phyloP scores from a whole-genome alignment of 1,140 invertebrate species.

The Drosophila pseudoobscura region DNA sequence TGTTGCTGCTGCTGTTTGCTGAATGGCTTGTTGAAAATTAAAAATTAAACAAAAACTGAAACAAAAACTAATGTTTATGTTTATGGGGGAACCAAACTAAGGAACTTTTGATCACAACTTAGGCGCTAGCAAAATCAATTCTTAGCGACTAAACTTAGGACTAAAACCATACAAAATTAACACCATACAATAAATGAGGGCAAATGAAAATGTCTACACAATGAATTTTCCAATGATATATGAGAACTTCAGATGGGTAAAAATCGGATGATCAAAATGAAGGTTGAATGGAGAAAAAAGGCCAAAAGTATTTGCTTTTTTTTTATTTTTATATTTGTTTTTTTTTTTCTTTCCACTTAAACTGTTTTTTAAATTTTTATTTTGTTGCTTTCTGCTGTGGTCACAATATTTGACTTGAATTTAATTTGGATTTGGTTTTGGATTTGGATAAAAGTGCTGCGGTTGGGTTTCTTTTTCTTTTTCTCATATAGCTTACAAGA shows the following conservation, averaged over 20 bases:
- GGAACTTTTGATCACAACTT: slow-evolving; percentile 82
- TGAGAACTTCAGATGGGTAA: slow-evolving; percentile 29
- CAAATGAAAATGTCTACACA: slow-evolving; percentile 46
- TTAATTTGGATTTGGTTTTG: slow-evolving; percentile 22
- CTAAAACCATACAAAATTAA: slow-evolving; percentile 19
- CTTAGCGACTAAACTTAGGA: slow-evolving; percentile 53
- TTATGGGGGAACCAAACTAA: slow-evolving; percentile 74
- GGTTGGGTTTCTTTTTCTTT: slow-evolving; percentile 5
- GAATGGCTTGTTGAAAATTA: slow-evolving; percentile 67
- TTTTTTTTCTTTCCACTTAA: slow-evolving; percentile 44
- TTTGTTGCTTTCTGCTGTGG: slow-evolving; percentile 11
- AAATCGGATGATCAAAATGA: slow-evolving; percentile 8
- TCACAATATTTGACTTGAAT: slow-evolving; percentile 37
- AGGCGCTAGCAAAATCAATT: slow-evolving; percentile 57
- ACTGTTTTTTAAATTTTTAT: slow-evolving; percentile 14
- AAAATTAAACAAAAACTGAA: slow-evolving; percentile 67
- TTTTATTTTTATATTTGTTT: slow-evolving; percentile 58
- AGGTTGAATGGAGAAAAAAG: slow-evolving; percentile 37
- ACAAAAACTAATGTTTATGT: slow-evolving; percentile 54
- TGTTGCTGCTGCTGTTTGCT: slow-evolving; percentile 67
- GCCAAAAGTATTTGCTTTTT: slow-evolving; percentile 55
- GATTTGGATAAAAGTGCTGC: slow-evolving; percentile 9
- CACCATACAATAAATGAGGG: slow-evolving; percentile 19
- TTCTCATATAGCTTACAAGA: slow-evolving; percentile 75
- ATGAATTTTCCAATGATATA: slow-evolving; percentile 48